Evolutionary conservation across 2,113 vertebrate species (phyloP), one percentile per base, ranked within the genome.

Genomic region (Otus sunia): DNA sequence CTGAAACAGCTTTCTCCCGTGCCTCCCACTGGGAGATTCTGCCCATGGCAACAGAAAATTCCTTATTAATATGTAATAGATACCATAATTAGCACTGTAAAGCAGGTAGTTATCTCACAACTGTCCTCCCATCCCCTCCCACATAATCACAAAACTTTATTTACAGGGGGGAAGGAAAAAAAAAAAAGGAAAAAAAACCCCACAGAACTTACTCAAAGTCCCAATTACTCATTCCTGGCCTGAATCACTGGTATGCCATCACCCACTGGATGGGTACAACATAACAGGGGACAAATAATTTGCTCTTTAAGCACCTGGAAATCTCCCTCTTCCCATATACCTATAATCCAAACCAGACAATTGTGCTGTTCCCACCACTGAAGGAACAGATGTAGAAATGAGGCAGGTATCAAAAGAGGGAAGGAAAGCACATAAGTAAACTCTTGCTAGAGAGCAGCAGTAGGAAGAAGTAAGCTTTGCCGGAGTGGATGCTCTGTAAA

Each of bases 11-110:
- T 63, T 78, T 67, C 81, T 72, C 49, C 85, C 27, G 39, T 43
- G 79, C 39, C 69, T 92, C 86, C 91, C 83, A 78, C 89, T 45
- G 68, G 56, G 83, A 81, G 62, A 52, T 85, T 71, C 27, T 80
- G 78, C 92, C 86, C 4, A 3, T 74, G 72, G 75, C 82, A 92
- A 69, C 11, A 56, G 32, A 90, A 81, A 60, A 59, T 56, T 75
- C 30, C 64, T 66, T 64, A 72, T 86, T 91, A 96, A 90, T 94
- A 93, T 34, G 75, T 63, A 91, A 90, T 37, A 64, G 20, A 96
- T 55, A 92, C 52, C 68, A 63, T 64, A 87, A 95, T 95, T 87
- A 94, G 76, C 68, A 74, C 66, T 64, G 69, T 55, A 78, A 90
- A 85, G 47, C 56, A 78, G 69, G 47, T 78, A 94, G 66, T 92